A percentile compares a stretch with the other conserved stretches of the same genome.
phyloP scores from a whole-genome alignment of 2,113 vertebrate genomes.

The Cervus canadensis region DNA sequence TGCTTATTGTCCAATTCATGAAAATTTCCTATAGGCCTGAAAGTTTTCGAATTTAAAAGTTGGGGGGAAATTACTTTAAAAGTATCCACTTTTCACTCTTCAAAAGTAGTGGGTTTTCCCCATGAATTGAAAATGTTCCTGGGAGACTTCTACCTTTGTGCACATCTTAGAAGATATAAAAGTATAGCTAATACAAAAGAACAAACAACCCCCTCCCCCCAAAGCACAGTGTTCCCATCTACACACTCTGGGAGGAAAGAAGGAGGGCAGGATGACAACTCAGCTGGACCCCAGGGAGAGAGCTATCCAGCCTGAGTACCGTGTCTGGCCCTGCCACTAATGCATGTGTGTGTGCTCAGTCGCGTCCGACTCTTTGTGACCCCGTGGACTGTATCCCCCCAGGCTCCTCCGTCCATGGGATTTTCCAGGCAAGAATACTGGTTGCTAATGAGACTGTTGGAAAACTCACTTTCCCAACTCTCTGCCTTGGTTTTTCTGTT shows the following conservation, averaged over 20 bases:
- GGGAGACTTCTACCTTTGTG: background rate
- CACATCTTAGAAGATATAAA: conserved; percentile 19
- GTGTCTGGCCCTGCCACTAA: background rate
- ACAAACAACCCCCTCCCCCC: background rate
- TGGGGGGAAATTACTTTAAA: background rate
- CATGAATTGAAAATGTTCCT: background rate
- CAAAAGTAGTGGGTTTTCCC: background rate
- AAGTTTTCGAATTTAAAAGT: conserved; percentile 37
- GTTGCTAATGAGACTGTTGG: background rate
- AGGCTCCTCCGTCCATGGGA: background rate
- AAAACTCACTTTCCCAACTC: background rate
- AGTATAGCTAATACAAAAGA: background rate
- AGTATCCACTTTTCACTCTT: background rate
- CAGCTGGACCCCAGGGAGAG: background rate
- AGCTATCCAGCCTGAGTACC: no score
- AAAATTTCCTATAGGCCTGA: conserved; percentile 1
- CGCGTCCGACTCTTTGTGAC: background rate
- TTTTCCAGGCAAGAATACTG: background rate
- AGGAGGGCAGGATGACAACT: background rate
- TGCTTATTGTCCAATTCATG: conserved; percentile 12
- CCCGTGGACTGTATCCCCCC: background rate
- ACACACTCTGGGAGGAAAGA: background rate
- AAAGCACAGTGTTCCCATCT: rapidly evolving
- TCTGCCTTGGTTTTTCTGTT: background rate
- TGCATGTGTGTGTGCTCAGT: rapidly evolving